Evolutionary conservation across 2,888 invertebrate species (phyloP).

Genomic region (Troilus luridus): DNA sequence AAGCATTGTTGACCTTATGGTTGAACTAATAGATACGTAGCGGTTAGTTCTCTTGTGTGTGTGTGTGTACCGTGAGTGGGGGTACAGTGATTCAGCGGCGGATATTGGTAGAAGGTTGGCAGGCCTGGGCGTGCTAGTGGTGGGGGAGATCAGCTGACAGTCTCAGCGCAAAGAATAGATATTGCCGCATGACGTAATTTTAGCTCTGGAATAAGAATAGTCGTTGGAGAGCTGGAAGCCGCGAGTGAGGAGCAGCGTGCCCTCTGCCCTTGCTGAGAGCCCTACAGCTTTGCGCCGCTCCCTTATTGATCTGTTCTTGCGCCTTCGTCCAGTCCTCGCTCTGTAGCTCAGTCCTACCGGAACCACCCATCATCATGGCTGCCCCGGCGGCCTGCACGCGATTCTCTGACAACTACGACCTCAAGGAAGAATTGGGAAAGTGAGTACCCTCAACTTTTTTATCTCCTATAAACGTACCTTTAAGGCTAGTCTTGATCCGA

Average conservation of each 20-base stretch:
- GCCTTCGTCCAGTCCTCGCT: not conserved
- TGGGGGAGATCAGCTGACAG: conserved; percentile 56
- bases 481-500: not conserved
- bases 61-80: not conserved
- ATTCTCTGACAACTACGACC: conserved; percentile 99
- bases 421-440: conserved; percentile 99
- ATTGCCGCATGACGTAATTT: conserved; percentile 56
- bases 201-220: conserved; percentile 55
- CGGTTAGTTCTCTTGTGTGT: not conserved
- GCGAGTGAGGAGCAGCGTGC: not conserved
- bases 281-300: conserved; percentile 9
- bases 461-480: not conserved
- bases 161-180: conserved; percentile 57
- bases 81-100: conserved; percentile 25
- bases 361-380: conserved; percentile 77
- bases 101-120: conserved; percentile 52
- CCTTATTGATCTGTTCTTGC: conserved; percentile 50
- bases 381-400: conserved; percentile 93
- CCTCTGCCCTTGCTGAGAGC: not conserved
- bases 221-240: not conserved
- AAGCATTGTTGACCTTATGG: conserved; percentile 11
- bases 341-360: not conserved
- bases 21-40: not conserved
- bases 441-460: conserved; percentile 74
- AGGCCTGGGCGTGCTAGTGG: conserved; percentile 8